Conservation (phyloP, 2,113 vertebrate species). For the Lontra canadensis region DNA sequence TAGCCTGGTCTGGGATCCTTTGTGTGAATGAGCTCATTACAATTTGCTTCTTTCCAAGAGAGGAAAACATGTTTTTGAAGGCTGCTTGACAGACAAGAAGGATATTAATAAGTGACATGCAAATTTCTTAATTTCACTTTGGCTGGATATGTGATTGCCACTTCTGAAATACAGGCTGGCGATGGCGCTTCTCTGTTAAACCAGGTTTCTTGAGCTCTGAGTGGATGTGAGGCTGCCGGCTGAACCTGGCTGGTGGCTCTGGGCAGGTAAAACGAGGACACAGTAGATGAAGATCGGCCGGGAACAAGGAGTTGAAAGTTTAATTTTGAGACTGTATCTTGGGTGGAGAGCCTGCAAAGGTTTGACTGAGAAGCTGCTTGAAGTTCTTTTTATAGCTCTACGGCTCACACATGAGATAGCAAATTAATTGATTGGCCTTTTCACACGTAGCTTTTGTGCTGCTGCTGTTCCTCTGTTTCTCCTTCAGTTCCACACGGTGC, state of each 20-base stretch:
- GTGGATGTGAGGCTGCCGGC: not conserved
- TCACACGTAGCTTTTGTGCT: not conserved
- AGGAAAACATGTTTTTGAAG: conserved; percentile 80
- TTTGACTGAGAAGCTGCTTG: conserved; percentile 42
- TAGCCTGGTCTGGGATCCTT: conserved; percentile 33
- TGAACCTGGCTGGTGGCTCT: not conserved
- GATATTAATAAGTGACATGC: conserved; percentile 82
- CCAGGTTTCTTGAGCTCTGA: not conserved
- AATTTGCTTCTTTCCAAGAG: conserved; percentile 63
- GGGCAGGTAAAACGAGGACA: not conserved
- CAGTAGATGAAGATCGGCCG: not conserved
- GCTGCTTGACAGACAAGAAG: conserved; percentile 76
- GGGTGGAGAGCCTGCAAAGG: not conserved
- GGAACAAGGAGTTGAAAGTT: not conserved
- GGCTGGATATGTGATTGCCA: conserved; percentile 70
- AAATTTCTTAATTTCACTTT: conserved; percentile 79
- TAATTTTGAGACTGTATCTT: conserved; percentile 34
- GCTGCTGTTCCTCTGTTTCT: not conserved
- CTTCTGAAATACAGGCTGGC: conserved; percentile 71
- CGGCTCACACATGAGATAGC: not conserved
- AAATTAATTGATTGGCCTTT: not conserved
- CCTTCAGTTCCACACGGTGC: not conserved
- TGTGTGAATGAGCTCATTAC: conserved; percentile 43
- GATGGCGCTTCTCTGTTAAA: not conserved
- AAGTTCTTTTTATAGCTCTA: conserved; percentile 67